A percentile compares a stretch with the other conserved stretches of the same genome.
These are phyloP conservation scores for Vanessa atalanta DNA, from an alignment of 1,140 invertebrate genomes.

Conservation along the genomic window DNA sequence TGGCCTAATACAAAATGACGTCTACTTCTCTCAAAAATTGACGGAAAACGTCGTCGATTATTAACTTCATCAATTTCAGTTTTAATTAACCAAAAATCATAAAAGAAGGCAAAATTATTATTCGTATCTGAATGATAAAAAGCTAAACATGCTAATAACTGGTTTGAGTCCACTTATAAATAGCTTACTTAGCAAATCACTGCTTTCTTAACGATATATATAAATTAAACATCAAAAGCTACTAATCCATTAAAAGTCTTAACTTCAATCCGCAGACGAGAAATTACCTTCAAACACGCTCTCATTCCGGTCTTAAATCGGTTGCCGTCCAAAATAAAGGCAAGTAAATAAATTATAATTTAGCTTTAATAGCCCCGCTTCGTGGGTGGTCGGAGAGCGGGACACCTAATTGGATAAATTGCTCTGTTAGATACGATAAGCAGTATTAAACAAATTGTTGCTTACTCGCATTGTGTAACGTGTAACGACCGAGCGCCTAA, in stretches of 20 bases:
- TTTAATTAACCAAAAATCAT: too few species aligned
- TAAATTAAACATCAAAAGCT: conserved; percentile 22
- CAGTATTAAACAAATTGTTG: conserved; percentile 75
- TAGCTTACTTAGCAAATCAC: conserved; percentile 3
- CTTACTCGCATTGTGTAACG: conserved; percentile 45
- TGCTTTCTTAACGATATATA: conserved; percentile 7
- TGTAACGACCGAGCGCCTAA: conserved; percentile 12
- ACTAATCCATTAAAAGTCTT: conserved; percentile 18
- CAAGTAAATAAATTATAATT: conserved; percentile 77
- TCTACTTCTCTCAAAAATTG: too few species aligned
- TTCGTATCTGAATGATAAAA: not conserved
- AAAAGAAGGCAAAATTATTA: not conserved
- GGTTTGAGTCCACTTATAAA: conserved; percentile 7
- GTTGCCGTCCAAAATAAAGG: conserved; percentile 64
- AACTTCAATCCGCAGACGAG: conserved; percentile 18
- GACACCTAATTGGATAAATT: conserved; percentile 77
- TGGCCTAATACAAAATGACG: too few species aligned
- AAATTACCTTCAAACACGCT: conserved; percentile 33
- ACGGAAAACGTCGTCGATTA: too few species aligned
- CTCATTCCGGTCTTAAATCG: conserved; percentile 45
- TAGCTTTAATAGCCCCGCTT: conserved; percentile 69
- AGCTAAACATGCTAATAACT: not conserved
- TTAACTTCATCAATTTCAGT: too few species aligned
- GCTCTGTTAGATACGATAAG: conserved; percentile 73
- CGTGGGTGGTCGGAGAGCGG: conserved; percentile 68